Evolutionary conservation across 2,888 invertebrate species (phyloP), one percentile per base, ranked within the genome.

Genomic region (Pollenia labialis): DNA sequence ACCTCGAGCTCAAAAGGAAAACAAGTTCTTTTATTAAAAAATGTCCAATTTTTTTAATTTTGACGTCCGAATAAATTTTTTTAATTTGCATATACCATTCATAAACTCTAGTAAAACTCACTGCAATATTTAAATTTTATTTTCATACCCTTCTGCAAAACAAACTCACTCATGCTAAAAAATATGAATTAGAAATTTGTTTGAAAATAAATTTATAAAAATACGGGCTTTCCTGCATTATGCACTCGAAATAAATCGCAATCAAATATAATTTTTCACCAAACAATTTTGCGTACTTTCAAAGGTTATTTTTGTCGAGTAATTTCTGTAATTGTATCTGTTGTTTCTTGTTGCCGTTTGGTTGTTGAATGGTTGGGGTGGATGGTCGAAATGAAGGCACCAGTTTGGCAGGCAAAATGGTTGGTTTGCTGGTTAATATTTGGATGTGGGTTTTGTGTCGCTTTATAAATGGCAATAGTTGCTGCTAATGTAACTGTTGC

Each of bases 401-500:
- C 42, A n/a, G 40, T n/a, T n/a, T 40, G 7, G 32, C 60, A 60
- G 2, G n/a, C 42, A 14, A 56, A 40, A 7, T 18, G 42, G 62
- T 69, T 66, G 79, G 50, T 58, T 68, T 46, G 56, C 12, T 66
- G 46, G 32, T 68, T 48, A 50, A 40, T 76, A 52, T 74, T 75
- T 56, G 23, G 32, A 32, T 6, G 32, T 2, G 40, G 11, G n/a
- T 50, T 18, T 60, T 60, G 7, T 58, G 32, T 68, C 10, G 44
- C 56, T 44, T 69, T 60, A 46, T 48, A 62, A 82, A 50, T 50
- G 44, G 64, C 74, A 86, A 71, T 71, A 83, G 83, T 87, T 87
- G 83, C 54, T 77, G 83, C 42, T 81, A 87, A 87, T 87, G 86
- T 81, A 87, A 87, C 77, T 84, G 83, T 77, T 87, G 83, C 66